Conservation (phyloP, 1,140 invertebrate species). For the Wasmannia auropunctata region DNA sequence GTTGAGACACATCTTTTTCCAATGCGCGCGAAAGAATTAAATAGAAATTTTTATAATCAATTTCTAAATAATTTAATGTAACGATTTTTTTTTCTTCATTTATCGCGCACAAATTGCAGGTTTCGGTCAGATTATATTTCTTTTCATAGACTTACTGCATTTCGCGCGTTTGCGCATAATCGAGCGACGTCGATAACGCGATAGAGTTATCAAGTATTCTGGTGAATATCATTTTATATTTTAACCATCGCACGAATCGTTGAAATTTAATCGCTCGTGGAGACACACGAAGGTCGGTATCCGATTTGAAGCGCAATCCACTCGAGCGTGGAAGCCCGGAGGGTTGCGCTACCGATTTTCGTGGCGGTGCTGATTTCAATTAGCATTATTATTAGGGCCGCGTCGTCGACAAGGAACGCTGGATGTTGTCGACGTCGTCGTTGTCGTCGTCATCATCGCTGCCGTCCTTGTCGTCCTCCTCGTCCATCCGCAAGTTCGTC, state of each 20-base stretch:
- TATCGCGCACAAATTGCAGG: neutral
- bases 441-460: constrained; percentile 39
- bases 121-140: neutral
- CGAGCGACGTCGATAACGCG: neutral
- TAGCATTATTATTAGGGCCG: constrained; percentile 83
- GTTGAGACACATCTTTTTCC: neutral
- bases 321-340: constrained; percentile 66
- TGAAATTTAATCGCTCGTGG: constrained; percentile 47
- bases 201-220: neutral
- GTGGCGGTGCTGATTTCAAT: constrained; percentile 78
- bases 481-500: constrained; percentile 63
- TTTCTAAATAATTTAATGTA: neutral
- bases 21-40: neutral
- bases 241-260: constrained; percentile 17
- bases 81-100: neutral
- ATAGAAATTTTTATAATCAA: neutral
- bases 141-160: neutral
- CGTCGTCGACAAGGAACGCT: constrained; percentile 76
- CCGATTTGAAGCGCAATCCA: constrained; percentile 37
- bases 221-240: constrained; percentile 23
- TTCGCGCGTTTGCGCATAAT: neutral
- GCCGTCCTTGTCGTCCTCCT: constrained; percentile 44
- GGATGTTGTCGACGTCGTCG: constrained; percentile 65
- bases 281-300: constrained; percentile 17
- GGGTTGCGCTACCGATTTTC: constrained; percentile 68